phyloP scores from a whole-genome alignment of 2,113 vertebrate genomes.

The Gadus macrocephalus region DNA sequence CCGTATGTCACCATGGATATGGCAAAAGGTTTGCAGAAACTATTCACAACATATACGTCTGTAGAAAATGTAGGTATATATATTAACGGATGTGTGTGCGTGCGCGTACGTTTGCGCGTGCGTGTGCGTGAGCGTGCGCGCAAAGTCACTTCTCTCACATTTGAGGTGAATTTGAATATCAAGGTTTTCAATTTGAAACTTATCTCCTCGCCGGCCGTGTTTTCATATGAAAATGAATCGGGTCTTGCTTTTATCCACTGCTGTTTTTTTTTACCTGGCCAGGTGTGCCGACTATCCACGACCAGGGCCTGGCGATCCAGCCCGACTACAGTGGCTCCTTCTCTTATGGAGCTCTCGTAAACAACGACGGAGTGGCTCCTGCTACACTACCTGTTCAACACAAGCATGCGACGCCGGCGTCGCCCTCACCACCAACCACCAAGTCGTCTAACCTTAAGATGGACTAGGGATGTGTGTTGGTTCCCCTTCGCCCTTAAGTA shows the following conservation, averaged over 20 bases:
- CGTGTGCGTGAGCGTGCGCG: too few relatives aligned
- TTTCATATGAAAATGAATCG: neutral
- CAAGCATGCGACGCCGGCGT: conserved; percentile 49
- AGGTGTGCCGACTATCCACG: conserved; percentile 90
- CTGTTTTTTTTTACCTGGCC: conserved; percentile 20
- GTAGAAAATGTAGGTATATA: neutral
- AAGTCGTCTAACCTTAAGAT: conserved; percentile 73
- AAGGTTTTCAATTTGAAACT: too few relatives aligned
- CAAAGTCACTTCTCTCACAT: too few relatives aligned
- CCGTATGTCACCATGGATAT: conserved; percentile 95
- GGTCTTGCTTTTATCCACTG: neutral
- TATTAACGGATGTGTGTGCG: neutral
- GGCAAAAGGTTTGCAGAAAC: conserved; percentile 79
- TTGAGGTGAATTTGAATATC: too few relatives aligned
- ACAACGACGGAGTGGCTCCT: conserved; percentile 79
- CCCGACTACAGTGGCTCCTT: conserved; percentile 88
- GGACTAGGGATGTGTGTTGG: conserved; percentile 51
- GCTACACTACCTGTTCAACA: conserved; percentile 72
- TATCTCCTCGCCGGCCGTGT: neutral
- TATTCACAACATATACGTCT: neutral
- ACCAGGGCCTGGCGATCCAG: conserved; percentile 82
- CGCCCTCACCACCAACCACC: conserved; percentile 53
- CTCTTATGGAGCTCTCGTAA: conserved; percentile 90
- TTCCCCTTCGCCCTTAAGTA: neutral
- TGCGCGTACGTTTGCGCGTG: too few relatives aligned